Percentiles rank a stretch among this genome's conserved stretches.
These are phyloP conservation scores for Osmerus mordax DNA, from an alignment of 2,113 vertebrate species.

Conservation along the genomic window DNA sequence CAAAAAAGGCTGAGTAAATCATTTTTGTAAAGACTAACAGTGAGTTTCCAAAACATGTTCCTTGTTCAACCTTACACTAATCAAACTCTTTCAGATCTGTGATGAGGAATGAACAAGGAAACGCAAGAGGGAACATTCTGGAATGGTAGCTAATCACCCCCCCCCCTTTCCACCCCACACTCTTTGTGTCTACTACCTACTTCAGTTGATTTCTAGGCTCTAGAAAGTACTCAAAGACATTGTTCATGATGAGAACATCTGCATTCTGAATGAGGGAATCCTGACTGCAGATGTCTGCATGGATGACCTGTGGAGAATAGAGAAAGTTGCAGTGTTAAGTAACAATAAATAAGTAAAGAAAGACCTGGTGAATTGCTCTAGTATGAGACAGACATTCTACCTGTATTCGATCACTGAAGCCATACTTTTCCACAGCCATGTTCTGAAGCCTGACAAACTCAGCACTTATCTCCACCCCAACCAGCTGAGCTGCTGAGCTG, in stretches of 20 bases:
- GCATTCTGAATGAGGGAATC: constrained; percentile 77
- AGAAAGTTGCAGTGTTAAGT: not conserved
- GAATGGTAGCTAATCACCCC: not conserved
- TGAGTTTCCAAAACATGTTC: not conserved
- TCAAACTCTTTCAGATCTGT: too few relatives aligned
- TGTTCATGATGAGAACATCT: constrained; percentile 92
- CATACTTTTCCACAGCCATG: constrained; percentile 79
- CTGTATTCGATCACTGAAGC: constrained; percentile 82
- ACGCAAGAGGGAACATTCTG: not conserved
- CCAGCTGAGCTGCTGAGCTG: constrained; percentile 80
- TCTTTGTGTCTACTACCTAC: constrained; percentile 57
- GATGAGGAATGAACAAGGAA: constrained; percentile 10
- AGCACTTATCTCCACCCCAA: constrained; percentile 85
- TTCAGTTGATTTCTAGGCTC: constrained; percentile 80
- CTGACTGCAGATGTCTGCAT: constrained; percentile 83
- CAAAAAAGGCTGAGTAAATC: too few relatives aligned
- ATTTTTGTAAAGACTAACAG: too few relatives aligned
- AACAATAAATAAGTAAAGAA: not conserved
- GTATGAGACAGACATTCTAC: constrained; percentile 45
- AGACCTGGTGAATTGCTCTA: too few relatives aligned
- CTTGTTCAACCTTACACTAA: too few relatives aligned
- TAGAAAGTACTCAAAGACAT: constrained; percentile 95
- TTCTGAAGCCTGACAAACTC: constrained; percentile 87
- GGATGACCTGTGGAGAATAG: constrained; percentile 76
- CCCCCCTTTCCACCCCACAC: not conserved